Conservation (phyloP, 35 echinoderm and acorn worm species). For the Anneissia japonica region DNA sequence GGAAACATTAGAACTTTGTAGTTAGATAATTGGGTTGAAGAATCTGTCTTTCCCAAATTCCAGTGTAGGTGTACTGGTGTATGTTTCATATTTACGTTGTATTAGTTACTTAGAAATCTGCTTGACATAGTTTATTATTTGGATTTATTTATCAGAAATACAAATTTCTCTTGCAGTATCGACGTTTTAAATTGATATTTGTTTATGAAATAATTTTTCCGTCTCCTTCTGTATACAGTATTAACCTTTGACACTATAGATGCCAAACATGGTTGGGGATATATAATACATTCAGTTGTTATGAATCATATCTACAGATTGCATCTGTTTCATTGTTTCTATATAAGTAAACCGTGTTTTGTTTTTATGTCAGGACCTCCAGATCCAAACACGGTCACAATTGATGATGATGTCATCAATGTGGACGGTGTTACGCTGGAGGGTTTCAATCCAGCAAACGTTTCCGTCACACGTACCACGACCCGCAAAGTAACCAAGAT, state of each 20-base stretch:
- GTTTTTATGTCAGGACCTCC: background rate
- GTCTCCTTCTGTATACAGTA: too few species aligned
- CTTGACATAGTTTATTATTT: too few species aligned
- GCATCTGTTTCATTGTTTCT: background rate
- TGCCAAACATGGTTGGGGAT: background rate
- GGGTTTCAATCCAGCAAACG: conserved; percentile 57
- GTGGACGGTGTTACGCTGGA: conserved; percentile 66
- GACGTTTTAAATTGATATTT: too few species aligned
- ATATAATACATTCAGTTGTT: background rate
- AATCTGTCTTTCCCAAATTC: too few species aligned
- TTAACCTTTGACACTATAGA: background rate
- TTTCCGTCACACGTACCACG: conserved; percentile 51
- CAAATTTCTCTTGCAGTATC: too few species aligned
- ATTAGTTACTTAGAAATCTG: too few species aligned
- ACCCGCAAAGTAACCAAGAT: conserved; percentile 61
- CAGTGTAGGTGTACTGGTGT: too few species aligned
- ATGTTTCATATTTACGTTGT: too few species aligned
- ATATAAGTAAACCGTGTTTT: background rate
- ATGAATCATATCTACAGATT: background rate
- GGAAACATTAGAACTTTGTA: too few species aligned
- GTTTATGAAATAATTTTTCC: too few species aligned
- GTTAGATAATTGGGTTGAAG: too few species aligned
- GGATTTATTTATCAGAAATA: too few species aligned
- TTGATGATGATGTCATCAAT: conserved; percentile 42
- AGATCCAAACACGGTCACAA: conserved; percentile 2